Conservation (phyloP, 2,888 invertebrate species). For the Acrobasis repandana region DNA sequence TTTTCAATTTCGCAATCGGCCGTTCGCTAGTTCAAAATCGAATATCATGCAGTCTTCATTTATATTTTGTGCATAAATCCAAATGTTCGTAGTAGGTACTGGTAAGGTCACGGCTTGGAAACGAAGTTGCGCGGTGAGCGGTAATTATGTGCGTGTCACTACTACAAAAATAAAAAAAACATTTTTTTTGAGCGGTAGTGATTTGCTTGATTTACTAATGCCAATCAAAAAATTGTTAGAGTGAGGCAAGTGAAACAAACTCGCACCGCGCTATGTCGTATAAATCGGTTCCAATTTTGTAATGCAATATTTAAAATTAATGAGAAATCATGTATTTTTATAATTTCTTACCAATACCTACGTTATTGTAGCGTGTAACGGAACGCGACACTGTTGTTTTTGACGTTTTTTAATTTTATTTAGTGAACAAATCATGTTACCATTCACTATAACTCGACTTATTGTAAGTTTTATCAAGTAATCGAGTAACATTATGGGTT, state of each 20-base stretch:
- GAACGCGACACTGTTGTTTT: conserved; percentile 38
- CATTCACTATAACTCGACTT: conserved; percentile 75
- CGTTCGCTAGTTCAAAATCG: conserved; percentile 1
- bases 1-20: background rate
- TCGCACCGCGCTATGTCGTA: no score
- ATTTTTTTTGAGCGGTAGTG: no score
- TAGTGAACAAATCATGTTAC: conserved; percentile 80
- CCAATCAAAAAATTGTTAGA: no score
- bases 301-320: conserved; percentile 2
- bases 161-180: no score
- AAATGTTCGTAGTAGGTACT: background rate
- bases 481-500: conserved; percentile 28
- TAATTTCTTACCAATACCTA: conserved; percentile 22
- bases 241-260: no score
- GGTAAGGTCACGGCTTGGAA: background rate
- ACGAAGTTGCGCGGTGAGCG: no score
- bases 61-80: background rate
- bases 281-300: background rate
- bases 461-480: conserved; percentile 59
- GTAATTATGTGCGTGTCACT: no score
- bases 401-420: conserved; percentile 62
- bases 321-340: background rate
- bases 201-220: no score
- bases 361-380: conserved; percentile 24
- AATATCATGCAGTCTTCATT: conserved; percentile 12